Evolutionary conservation across 2,888 invertebrate genomes (phyloP).

Genomic region (Habroteleia sp.): DNA sequence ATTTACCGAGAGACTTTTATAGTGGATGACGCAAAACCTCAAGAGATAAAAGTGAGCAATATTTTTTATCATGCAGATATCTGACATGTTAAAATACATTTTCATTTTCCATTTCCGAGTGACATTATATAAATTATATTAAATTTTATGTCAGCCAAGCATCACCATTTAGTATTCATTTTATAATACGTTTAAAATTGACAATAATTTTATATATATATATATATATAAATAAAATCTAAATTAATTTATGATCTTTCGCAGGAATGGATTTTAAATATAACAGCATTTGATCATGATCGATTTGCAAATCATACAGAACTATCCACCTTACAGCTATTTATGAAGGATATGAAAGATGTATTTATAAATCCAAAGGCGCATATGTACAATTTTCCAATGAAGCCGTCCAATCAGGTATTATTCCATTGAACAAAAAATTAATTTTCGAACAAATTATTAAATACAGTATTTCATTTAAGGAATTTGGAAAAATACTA

Average conservation of each 20-base stretch:
- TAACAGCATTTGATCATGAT: slow-evolving; percentile 81
- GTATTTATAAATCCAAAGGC: slow-evolving; percentile 78
- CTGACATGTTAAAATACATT: slow-evolving; percentile 32
- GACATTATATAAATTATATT: slow-evolving; percentile 37
- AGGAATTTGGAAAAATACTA: slow-evolving; percentile 81
- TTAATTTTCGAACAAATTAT: background rate
- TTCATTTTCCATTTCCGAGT: slow-evolving; percentile 21
- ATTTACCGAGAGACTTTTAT: slow-evolving; percentile 80
- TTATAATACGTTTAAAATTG: background rate
- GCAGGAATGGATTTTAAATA: slow-evolving; percentile 81
- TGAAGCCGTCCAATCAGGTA: slow-evolving; percentile 80
- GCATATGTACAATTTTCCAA: slow-evolving; percentile 79
- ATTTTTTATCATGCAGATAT: slow-evolving; percentile 35
- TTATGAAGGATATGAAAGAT: slow-evolving; percentile 79
- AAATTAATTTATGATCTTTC: slow-evolving; percentile 34
- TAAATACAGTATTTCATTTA: slow-evolving; percentile 19
- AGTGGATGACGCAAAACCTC: slow-evolving; percentile 76
- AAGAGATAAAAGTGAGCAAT: slow-evolving; percentile 77
- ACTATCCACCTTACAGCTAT: slow-evolving; percentile 79
- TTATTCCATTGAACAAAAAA: slow-evolving; percentile 4
- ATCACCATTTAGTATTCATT: background rate
- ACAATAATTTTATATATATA: background rate
- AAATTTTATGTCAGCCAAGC: slow-evolving; percentile 6
- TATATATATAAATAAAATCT: background rate
- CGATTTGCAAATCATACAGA: slow-evolving; percentile 82